phyloP scores from a whole-genome alignment of 1,140 invertebrate genomes.

The Drosophila baimaii region DNA sequence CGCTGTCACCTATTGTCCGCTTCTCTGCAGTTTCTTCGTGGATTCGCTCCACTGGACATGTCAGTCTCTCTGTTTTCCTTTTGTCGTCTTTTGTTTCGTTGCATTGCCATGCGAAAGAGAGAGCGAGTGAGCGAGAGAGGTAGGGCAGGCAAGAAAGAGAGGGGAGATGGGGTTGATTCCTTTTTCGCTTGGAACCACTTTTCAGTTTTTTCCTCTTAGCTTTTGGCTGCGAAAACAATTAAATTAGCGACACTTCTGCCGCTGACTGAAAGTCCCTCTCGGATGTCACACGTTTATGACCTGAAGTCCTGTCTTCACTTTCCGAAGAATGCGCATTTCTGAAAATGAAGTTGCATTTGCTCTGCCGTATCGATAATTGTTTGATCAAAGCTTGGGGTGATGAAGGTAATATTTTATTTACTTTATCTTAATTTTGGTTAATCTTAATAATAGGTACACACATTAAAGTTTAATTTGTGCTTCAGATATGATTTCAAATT shows the following conservation, averaged over 20 bases:
- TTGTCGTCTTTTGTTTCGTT: conserved; percentile 44
- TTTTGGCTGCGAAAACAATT: conserved; percentile 48
- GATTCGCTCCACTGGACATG: conserved; percentile 58
- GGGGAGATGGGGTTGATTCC: conserved; percentile 36
- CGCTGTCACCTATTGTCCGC: conserved; percentile 43
- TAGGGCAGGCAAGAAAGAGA: conserved; percentile 2
- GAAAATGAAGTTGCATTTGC: neutral
- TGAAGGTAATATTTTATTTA: neutral
- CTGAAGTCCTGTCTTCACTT: neutral
- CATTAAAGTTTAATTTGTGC: no score
- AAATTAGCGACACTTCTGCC: conserved; percentile 39
- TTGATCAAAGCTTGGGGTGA: neutral
- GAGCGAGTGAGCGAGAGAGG: neutral
- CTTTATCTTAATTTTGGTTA: neutral
- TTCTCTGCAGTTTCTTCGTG: conserved; percentile 40
- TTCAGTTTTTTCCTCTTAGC: conserved; percentile 12
- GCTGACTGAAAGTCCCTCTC: conserved; percentile 11
- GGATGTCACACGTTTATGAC: conserved; percentile 14
- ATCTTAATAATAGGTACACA: neutral
- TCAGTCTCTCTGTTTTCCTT: conserved; percentile 42
- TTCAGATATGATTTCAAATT: no score
- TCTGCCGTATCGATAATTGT: neutral
- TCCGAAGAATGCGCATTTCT: neutral
- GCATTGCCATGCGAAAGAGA: conserved; percentile 11
- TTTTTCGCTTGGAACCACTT: conserved; percentile 34